A percentile compares a stretch with the other conserved stretches of the same genome.
Evolutionary conservation across 2,797 vertebrate species (phyloP).

Genomic region (Columba guinea): DNA sequence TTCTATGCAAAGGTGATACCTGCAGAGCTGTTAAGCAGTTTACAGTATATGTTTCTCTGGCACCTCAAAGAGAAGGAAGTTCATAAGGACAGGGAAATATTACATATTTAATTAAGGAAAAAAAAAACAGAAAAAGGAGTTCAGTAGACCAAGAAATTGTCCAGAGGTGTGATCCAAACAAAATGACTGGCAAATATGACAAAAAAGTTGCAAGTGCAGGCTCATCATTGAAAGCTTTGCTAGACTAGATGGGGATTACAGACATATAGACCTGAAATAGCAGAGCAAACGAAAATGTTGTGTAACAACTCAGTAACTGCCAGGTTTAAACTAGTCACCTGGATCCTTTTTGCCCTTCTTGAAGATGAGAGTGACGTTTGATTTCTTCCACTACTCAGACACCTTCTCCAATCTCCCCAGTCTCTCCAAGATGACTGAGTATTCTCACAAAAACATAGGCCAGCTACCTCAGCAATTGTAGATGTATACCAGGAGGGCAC

Average conservation of each 20-base stretch:
- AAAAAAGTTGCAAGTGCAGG: not conserved
- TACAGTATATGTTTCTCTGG: not conserved
- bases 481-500: not conserved
- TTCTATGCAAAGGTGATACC: not conserved
- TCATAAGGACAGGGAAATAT: not conserved
- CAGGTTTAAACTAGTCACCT: not conserved
- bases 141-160: not conserved
- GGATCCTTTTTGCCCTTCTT: not conserved
- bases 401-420: not conserved
- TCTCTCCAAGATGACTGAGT: not conserved
- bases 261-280: not conserved
- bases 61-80: not conserved
- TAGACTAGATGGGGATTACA: accelerated
- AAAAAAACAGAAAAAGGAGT: not conserved
- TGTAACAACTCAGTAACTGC: not conserved
- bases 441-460: not conserved
- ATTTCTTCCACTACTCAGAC: not conserved
- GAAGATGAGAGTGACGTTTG: not conserved
- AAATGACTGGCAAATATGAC: not conserved
- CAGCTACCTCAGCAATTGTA: not conserved
- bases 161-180: not conserved
- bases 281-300: not conserved
- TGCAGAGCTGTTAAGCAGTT: not conserved
- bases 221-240: not conserved
- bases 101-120: not conserved